Evolutionary conservation across 2,113 vertebrate species (phyloP), one percentile per base, ranked within the genome.

Genomic region (Pholis gunnellus): DNA sequence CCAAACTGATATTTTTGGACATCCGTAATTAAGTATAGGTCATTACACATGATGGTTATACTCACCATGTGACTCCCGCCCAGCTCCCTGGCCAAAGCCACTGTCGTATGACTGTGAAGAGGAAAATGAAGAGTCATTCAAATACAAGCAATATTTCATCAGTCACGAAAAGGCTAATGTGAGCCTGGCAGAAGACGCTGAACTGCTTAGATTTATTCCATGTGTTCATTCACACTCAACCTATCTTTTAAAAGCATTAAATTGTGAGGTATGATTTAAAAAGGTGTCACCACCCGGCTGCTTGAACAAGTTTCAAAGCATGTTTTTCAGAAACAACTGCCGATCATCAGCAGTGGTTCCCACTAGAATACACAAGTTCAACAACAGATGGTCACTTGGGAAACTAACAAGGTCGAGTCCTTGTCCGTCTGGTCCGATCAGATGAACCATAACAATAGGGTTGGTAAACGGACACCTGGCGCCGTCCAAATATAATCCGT

Each of bases 61-160:
- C 98, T 99, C 96, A 99, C 98, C 98, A 73, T 99, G 98, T 77
- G 98, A 99, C 94, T 99, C 98, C 87, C 98, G 93, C 76, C 97
- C 98, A 40, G 97, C 95, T 95, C 98, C 98, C 85, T 99, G 98
- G 11, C 96, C 97, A 93, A 99, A 95, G 27, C 97, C 98, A 50
- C 95, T 98, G 93, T 99, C 98, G 1, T 99, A 99, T 0, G 98
- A 98, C 98, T 99, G 92, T 97, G 88, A 78, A 93, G 81, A 87
- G 78, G 81, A 78, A 7, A 93, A 81, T 80, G 8, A 66, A 18
- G 61, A 75, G 9, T 10, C 6, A 60, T 64, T 82, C 1, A 76
- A 76, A 63, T 67, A 71, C 10, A 81, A 25, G 25, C 50, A 50
- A 27, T 56, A 44, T 14, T 46, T 68, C 14, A 65, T 50, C n/a